Percentiles rank a stretch among this genome's conserved stretches.
phyloP scores from a whole-genome alignment of 2,113 vertebrate genomes.

The Oryzias curvinotus region DNA sequence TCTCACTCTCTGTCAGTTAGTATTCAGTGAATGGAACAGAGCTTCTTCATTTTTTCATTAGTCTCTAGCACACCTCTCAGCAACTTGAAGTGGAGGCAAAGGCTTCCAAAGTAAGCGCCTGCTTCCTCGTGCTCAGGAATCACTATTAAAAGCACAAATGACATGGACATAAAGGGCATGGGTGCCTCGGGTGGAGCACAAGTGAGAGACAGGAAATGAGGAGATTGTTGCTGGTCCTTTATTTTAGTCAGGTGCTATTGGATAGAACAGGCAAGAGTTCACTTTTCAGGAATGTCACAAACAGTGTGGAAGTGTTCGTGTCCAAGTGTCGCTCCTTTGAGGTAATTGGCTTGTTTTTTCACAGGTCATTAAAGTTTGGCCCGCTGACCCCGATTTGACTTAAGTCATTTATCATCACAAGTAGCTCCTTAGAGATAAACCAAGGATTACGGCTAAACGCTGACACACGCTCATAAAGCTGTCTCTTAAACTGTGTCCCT shows the following conservation, averaged over 20 bases:
- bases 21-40: constrained; percentile 53
- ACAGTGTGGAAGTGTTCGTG: background rate
- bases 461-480: constrained; percentile 25
- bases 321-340: background rate
- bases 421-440: constrained; percentile 43
- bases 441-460: constrained; percentile 45
- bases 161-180: constrained; percentile 10
- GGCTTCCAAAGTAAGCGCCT: constrained; percentile 17
- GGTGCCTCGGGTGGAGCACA: constrained; percentile 27
- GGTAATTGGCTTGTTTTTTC: constrained; percentile 19
- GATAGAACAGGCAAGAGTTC: background rate
- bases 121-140: constrained; percentile 15
- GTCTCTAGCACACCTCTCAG: constrained; percentile 29
- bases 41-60: constrained; percentile 50
- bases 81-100: constrained; percentile 28
- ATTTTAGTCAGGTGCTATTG: constrained; percentile 49
- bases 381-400: constrained; percentile 44
- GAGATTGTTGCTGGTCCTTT: constrained; percentile 52
- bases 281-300: background rate
- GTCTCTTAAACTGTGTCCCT: constrained; percentile 58
- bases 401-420: constrained; percentile 52
- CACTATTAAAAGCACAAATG: constrained; percentile 25
- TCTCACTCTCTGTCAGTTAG: constrained; percentile 33
- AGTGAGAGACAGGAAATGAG: constrained; percentile 59
- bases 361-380: constrained; percentile 8